A percentile compares a stretch with the other conserved stretches of the same genome.
Conservation (phyloP, 2,888 invertebrate species). For the Dicyrtomina minuta region DNA sequence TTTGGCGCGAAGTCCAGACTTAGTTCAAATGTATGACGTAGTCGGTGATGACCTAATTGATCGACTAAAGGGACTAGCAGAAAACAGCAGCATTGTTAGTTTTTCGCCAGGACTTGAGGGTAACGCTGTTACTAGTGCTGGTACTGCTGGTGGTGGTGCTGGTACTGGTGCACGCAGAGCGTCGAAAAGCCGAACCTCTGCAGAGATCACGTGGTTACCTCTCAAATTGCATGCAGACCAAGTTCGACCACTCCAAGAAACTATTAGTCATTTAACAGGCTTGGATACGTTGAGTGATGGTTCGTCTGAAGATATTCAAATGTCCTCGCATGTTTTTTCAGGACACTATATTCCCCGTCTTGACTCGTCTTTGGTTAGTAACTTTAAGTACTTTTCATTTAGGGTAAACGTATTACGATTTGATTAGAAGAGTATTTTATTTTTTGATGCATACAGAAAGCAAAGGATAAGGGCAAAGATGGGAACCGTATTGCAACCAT, state of each 20-base stretch:
- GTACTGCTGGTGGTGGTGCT: neutral
- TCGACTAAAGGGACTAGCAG: neutral
- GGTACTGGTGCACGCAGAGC: neutral
- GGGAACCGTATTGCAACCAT: constrained; percentile 45
- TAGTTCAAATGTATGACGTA: constrained; percentile 41
- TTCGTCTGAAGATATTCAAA: neutral
- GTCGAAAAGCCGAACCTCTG: neutral
- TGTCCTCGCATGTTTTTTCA: constrained; percentile 1
- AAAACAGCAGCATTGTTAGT: neutral
- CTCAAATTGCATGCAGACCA: neutral
- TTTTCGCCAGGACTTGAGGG: neutral
- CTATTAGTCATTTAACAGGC: neutral
- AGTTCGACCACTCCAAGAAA: neutral
- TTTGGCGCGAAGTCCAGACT: constrained; percentile 28
- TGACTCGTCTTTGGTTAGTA: neutral
- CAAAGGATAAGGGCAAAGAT: constrained; percentile 13
- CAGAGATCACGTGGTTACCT: neutral
- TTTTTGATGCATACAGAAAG: too few relatives aligned
- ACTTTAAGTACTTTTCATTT: too few relatives aligned
- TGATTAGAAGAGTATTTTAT: too few relatives aligned
- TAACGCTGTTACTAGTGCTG: neutral
- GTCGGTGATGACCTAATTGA: neutral
- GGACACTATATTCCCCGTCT: neutral
- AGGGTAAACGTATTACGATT: too few relatives aligned
- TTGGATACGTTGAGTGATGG: neutral